Evolutionary conservation across 2,888 invertebrate species (phyloP), one percentile per base, ranked within the genome.

Genomic region (Griposia aprilina): DNA sequence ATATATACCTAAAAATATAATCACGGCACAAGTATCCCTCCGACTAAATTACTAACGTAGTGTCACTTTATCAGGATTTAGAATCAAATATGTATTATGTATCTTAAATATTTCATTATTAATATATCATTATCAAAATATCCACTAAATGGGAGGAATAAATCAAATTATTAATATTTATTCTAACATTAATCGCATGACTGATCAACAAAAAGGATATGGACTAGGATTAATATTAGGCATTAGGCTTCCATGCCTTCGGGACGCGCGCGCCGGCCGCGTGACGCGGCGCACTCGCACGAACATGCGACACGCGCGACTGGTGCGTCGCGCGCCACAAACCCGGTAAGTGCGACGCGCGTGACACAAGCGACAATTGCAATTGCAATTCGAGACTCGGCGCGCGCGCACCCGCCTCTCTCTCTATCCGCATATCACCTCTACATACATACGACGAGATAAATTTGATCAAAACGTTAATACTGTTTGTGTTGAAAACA

Each of bases 21-120:
- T 97, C 97, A 97, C 97, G 97, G 97, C 97, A 97, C 97, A 97
- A 96, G 97, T 97, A 97, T 97, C 97, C 97, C 97, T 96, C 97
- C 97, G 97, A 97, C 96, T 97, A 97, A 96, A 96, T 96, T 96
- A 96, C 97, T 96, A 96, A 97, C 94, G 94, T 97, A 96, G 96
- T 97, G 96, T 96, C 96, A 96, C 96, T 96, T 97, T 97, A 96
- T 96, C 97, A 96, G 97, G 97, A 97, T 97, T 97, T 97, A 97
- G 96, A 97, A 97, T 97, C 97, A 96, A 97, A 96, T 97, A 97
- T 97, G 97, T 97, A 97, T 97, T 96, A 97, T 97, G 97, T 96
- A 96, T 96, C 97, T 97, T 97, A 97, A 97, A 96, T 97, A 96
- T 96, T 97, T 97, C 96, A 96, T 96, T 97, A 97, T 96, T 97